phyloP scores from a whole-genome alignment of 1,140 invertebrate genomes.

The Achatina immaculata region DNA sequence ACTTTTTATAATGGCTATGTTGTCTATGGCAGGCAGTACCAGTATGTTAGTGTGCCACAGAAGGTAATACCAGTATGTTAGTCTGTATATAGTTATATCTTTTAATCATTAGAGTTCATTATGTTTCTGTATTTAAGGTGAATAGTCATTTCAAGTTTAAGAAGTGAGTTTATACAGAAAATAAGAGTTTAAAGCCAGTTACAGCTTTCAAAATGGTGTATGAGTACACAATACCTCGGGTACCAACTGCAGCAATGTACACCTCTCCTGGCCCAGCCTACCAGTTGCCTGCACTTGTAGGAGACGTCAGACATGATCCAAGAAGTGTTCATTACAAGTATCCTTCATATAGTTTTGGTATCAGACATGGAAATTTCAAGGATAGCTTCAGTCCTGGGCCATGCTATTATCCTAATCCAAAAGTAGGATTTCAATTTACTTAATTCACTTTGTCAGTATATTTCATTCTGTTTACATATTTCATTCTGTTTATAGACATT shows the following conservation, averaged over 20 bases:
- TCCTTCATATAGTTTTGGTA: constrained; percentile 67
- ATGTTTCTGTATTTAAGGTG: no score
- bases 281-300: constrained; percentile 65
- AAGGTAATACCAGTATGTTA: no score
- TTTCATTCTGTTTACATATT: background rate
- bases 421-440: constrained; percentile 14
- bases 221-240: constrained; percentile 78
- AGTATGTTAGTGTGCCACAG: no score
- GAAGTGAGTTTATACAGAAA: no score
- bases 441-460: constrained; percentile 2
- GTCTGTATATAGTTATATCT: no score
- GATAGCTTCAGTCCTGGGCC: constrained; percentile 68
- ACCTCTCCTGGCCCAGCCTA: constrained; percentile 85
- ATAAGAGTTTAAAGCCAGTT: no score
- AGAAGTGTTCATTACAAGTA: constrained; percentile 65
- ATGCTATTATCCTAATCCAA: constrained; percentile 53
- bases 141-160: no score
- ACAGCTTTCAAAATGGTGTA: constrained; percentile 47
- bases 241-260: constrained; percentile 91
- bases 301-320: constrained; percentile 67
- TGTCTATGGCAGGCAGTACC: no score
- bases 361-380: constrained; percentile 65
- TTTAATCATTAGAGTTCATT: no score
- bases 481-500: background rate
- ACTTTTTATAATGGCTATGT: no score